Base-by-base conservation (phyloP, 1,140 invertebrate genomes). In the Neoseiulus cucumeris region DNA sequence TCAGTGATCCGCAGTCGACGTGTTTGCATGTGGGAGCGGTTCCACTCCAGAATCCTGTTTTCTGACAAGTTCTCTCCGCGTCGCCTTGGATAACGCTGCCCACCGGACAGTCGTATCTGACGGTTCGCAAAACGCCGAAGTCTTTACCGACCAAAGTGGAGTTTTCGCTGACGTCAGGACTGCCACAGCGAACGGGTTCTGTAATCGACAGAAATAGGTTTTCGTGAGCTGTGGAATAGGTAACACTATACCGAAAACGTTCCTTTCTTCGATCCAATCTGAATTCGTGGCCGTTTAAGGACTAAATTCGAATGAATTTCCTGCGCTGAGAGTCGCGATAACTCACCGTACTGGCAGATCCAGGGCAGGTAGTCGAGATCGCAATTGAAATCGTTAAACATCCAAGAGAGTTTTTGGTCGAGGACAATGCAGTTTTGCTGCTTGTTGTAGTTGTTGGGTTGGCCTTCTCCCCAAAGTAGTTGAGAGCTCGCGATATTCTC, bases 321-420 rank as follows among this genome's bases (percentile, higher is more conserved):
- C 33, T 39, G 33, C 33, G 33, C 9, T 4, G 33, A 9, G 33
- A 9, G 33, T n/a, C n/a, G n/a, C n/a, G 9, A 39, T 39, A 39
- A 72, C 74, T 76, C 68, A 77, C 75, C 68, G 68, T 74, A 87
- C 76, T 91, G 87, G 75, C 90, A 93, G 72, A 93, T 89, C 84
- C 89, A 93, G 73, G 89, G 87, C 30, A 92, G 76, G 75, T 91
- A 70, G 39, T 74, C 71, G 14, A 93, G 80, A 74, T 91, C 89
- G 74, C 90, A 94, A 22, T 88, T 89, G 28, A 94, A 89, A 77
- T 94, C 90, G 74, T 94, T 94, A 89, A 89, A 94, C 0, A 86
- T 77, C 90, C 90, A 93, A 44, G 83, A 82, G 64, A 87, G 80
- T 0, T 86, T 88, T 2, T 89, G 89, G 72, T 94, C 90, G 65